Evolutionary conservation across 2,113 vertebrate species (phyloP), one percentile per base, ranked within the genome.

Genomic region (Mesoclemmys tuberculata): DNA sequence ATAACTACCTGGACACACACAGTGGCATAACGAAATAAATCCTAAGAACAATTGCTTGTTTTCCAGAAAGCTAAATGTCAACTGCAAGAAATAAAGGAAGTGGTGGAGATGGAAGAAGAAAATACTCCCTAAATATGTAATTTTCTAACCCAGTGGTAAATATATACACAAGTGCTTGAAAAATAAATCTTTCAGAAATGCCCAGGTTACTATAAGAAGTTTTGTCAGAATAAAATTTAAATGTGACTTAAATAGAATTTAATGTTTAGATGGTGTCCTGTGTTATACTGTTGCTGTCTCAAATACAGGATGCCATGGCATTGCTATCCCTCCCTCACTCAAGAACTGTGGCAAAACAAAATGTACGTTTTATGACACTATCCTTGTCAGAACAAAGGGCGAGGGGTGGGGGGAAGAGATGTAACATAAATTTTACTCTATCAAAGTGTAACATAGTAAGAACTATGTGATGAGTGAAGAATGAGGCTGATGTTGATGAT

Each of bases 401-500:
- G 49, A 29, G 46, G 49, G 29, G 18, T 16, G 31, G 75, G 75
- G 46, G 95, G 31, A 1, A 85, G 85, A 80, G 94, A 52, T 52
- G 11, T 83, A 35, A 26, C 18, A 35, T 77, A 90, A 92, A 91
- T 92, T 88, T 5, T 93, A 2, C 11, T 86, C 10, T 82, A 83
- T 74, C 56, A 74, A 80, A 91, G 86, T 82, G 41, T 31, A 84
- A 48, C 75, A 90, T n/a, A 58, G 61, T 38, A 88, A 93, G 81
- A 92, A 92, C 61, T 10, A 56, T 26, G 71, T 56, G 31, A 2
- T 29, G 87, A 88, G 41, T 92, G 90, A 91, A 83, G 68, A 80
- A 88, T 90, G 91, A 85, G 92, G 74, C 58, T 96, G 90, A 38
- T 4, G n/a, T 54, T 91, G 79, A 51, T 94, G 48, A 93, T 93